Conservation (phyloP, 2,797 vertebrate genomes). For the Miichthys miiuy region DNA sequence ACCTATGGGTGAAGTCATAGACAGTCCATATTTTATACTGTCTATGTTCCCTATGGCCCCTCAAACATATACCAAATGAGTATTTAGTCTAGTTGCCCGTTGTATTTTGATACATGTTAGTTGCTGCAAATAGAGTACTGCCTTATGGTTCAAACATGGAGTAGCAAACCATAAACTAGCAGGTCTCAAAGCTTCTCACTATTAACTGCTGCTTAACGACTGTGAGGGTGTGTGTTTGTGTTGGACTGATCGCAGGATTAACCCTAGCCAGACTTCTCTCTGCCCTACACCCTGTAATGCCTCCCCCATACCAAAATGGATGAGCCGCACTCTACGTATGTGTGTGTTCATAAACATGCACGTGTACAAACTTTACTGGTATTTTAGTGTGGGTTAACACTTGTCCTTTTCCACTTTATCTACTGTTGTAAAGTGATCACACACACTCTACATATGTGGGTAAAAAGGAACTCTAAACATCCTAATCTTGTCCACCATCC, state of each 20-base stretch:
- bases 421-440: constrained; percentile 2
- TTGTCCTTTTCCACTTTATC: constrained; percentile 5
- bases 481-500: constrained; percentile 30
- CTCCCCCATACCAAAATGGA: constrained; percentile 33
- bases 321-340: constrained; percentile 24
- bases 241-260: constrained; percentile 71
- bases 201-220: constrained; percentile 58
- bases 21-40: too few species aligned
- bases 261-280: constrained; percentile 58
- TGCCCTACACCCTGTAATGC: constrained; percentile 37
- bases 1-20: too few species aligned
- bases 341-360: constrained; percentile 17
- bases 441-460: constrained; percentile 13
- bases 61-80: neutral
- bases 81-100: neutral
- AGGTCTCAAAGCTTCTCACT: constrained; percentile 36
- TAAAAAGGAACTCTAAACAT: constrained; percentile 13
- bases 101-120: neutral
- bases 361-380: neutral
- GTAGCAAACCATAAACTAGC: neutral
- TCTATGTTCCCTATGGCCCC: neutral
- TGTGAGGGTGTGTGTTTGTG: constrained; percentile 27
- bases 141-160: constrained; percentile 10
- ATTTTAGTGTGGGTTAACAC: neutral
- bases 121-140: neutral